Conservation (phyloP, 2,113 vertebrate species). For the Psilopsiagon aurifrons region DNA sequence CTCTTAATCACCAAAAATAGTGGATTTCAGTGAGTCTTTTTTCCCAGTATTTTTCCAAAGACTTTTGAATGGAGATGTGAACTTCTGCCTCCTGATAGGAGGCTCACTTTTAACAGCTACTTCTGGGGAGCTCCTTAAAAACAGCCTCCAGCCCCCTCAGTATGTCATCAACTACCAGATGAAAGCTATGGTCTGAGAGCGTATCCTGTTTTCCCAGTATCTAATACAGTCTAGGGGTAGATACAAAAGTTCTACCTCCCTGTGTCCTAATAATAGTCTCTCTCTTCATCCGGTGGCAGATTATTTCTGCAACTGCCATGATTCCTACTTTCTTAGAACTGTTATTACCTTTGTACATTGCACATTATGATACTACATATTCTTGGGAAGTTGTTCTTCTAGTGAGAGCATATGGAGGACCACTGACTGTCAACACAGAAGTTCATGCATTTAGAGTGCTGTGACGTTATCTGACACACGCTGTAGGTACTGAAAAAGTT, state of each 20-base stretch:
- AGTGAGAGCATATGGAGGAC: constrained; percentile 34
- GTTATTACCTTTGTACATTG: constrained; percentile 26
- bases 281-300: background rate
- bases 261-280: background rate
- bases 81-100: background rate
- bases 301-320: background rate
- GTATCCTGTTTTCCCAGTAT: background rate
- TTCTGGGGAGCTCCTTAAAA: constrained; percentile 6
- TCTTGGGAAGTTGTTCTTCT: constrained; percentile 36
- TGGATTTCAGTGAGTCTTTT: background rate
- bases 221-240: background rate
- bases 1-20: background rate
- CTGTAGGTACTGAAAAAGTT: background rate
- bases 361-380: constrained; percentile 9
- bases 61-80: background rate
- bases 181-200: background rate
- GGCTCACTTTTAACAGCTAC: background rate
- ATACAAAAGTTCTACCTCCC: background rate
- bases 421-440: constrained; percentile 23
- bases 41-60: background rate
- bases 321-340: background rate
- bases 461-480: constrained; percentile 7
- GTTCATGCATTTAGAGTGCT: constrained; percentile 15
- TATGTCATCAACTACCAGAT: background rate
- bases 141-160: background rate